Base-by-base conservation (phyloP, 2,888 invertebrate species). In the Metallyticus violacea region DNA sequence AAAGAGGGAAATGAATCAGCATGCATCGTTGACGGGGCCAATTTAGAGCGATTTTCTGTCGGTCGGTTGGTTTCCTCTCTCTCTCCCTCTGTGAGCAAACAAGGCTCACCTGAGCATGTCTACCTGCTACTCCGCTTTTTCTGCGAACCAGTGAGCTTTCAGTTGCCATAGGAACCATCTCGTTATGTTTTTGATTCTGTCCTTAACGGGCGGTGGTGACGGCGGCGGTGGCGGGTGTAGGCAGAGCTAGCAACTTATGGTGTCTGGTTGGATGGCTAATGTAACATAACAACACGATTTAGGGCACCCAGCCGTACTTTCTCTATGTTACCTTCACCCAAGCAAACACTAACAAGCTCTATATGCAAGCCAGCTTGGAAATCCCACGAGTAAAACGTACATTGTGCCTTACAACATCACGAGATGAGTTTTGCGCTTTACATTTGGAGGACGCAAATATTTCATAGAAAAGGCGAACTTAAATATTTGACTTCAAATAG, bases 11-110 rank as follows among this genome's bases (percentile, higher is more conserved):
- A 62, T 62, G 40, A 62, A 62, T 62, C 40, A 62, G 40, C 40
- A 62, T 15, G 40, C 40, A 77, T n/a, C 77, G 27, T 77, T 28
- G 77, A 78, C 82, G 86, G 78, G 86, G 86, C 86, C 86, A 86
- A 86, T 86, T 86, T 86, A 77, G 81, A 86, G 86, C 86, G 86
- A 86, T 86, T 86, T 29, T 29, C 76, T 79, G 86, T 79, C 86
- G 86, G 82, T 83, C 86, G 86, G 86, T 79, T 86, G 86, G 85
- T 28, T 85, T 80, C n/a, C 40, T 80, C 27, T 26, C 26, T 25
- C 79, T 62, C 79, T 25, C 77, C 7, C 7, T 4, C 25, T 82
- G 15, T 76, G 9, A 29, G 85, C 85, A 81, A 85, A 76, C 77
- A 85, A 85, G 85, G 80, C 40, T 85, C 81, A 85, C 85, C 79